A percentile compares a stretch with the other conserved stretches of the same genome.
Conservation (phyloP, 2,888 invertebrate genomes). For the Agrilus mali region DNA sequence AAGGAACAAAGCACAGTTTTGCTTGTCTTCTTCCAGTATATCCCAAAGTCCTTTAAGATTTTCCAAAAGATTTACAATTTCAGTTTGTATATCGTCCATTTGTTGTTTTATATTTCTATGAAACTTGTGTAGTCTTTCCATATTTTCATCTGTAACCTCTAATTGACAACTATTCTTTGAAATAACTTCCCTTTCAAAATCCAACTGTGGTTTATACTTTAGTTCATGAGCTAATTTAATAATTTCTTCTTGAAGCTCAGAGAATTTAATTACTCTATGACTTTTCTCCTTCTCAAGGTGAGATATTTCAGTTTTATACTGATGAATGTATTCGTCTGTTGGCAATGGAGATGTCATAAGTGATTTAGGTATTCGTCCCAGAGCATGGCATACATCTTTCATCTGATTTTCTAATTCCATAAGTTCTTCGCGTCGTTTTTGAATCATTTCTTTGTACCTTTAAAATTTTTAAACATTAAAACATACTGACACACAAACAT, state of each 20-base stretch:
- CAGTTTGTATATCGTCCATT: conserved; percentile 41
- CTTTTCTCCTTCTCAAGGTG: conserved; percentile 47
- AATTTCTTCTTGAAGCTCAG: conserved; percentile 30
- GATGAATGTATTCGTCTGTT: conserved; percentile 45
- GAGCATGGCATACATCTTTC: conserved; percentile 38
- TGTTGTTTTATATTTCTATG: conserved; percentile 43
- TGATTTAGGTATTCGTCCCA: conserved; percentile 41
- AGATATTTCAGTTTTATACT: conserved; percentile 45
- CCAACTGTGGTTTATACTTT: conserved; percentile 28
- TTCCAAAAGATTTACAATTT: conserved; percentile 48
- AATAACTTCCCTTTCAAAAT: conserved; percentile 33
- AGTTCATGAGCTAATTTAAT: conserved; percentile 29
- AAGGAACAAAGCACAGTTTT: conserved; percentile 50
- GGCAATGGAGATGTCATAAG: conserved; percentile 44
- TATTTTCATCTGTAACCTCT: conserved; percentile 46
- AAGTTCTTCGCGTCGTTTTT: conserved; percentile 37
- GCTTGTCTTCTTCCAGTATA: conserved; percentile 53
- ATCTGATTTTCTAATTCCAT: conserved; percentile 40
- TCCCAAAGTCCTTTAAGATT: conserved; percentile 58
- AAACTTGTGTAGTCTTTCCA: conserved; percentile 46
- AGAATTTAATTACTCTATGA: conserved; percentile 34
- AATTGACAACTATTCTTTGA: conserved; percentile 37
- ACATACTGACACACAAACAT: neutral
- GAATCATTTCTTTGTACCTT: conserved; percentile 39
- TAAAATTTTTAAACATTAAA: neutral